These are phyloP conservation scores for Euglossa dilemma DNA, from an alignment of 1,140 invertebrate species.

Conservation along the genomic window DNA sequence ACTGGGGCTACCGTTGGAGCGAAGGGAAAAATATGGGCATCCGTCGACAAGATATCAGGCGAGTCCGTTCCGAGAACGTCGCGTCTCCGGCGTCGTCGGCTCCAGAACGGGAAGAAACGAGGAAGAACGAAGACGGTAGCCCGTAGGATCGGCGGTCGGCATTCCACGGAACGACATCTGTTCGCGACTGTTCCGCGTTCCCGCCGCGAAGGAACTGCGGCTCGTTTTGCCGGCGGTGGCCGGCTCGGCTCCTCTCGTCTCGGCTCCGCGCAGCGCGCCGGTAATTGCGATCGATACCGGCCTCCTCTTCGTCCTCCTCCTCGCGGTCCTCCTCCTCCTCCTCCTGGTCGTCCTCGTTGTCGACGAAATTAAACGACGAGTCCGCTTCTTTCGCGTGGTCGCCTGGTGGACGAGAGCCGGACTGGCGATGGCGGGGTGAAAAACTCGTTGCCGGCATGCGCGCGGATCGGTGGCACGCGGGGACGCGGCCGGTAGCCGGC, in stretches of 20 bases:
- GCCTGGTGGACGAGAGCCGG: constrained; percentile 3
- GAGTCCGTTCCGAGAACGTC: constrained; percentile 54
- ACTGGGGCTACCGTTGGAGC: constrained; percentile 20
- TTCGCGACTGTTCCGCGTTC: constrained; percentile 71
- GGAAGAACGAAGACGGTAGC: constrained; percentile 50
- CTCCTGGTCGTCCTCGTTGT: constrained; percentile 20
- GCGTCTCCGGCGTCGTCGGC: constrained; percentile 33
- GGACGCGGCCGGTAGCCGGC: not conserved
- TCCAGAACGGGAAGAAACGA: constrained; percentile 56
- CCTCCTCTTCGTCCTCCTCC: constrained; percentile 38
- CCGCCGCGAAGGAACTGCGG: constrained; percentile 53
- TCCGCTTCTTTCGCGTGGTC: constrained; percentile 22
- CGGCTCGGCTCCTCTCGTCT: not conserved
- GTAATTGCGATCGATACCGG: constrained; percentile 72
- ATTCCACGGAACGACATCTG: constrained; percentile 71
- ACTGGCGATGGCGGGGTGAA: constrained; percentile 11
- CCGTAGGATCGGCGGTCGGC: constrained; percentile 52
- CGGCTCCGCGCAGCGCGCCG: constrained; percentile 31
- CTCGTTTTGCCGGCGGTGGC: constrained; percentile 51
- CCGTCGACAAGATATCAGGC: constrained; percentile 56
- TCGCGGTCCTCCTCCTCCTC: constrained; percentile 13
- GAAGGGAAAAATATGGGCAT: constrained; percentile 57
- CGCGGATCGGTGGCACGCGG: constrained; percentile 14
- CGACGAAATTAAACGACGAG: constrained; percentile 61
- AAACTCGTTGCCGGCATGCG: constrained; percentile 36